Conservation (phyloP, 2,113 vertebrate species). For the Pristiophorus japonicus region DNA sequence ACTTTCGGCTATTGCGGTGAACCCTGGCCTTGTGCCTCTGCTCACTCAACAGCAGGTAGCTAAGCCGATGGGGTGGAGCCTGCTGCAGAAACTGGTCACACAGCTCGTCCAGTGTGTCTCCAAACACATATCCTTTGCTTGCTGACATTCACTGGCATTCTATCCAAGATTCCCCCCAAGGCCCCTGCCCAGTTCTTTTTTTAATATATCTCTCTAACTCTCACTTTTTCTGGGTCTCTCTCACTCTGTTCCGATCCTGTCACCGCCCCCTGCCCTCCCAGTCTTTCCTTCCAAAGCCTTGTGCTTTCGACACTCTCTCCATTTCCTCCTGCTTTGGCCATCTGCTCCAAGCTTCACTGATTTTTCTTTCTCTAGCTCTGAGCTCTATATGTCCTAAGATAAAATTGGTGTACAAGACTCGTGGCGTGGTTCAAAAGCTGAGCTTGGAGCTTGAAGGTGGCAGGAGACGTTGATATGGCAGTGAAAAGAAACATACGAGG, state of each 20-base stretch:
- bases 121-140: not conserved
- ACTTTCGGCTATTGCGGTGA: not conserved
- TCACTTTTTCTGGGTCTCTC: not conserved
- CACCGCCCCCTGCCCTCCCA: no score
- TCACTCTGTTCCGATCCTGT: no score
- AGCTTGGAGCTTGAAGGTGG: not conserved
- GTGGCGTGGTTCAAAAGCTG: not conserved
- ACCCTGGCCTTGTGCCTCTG: not conserved
- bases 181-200: not conserved
- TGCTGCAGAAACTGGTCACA: not conserved
- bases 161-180: not conserved
- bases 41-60: not conserved
- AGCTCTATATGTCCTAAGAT: not conserved
- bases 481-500: not conserved
- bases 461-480: not conserved
- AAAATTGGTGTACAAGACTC: not conserved
- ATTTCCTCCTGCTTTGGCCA: not conserved
- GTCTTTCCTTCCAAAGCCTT: not conserved
- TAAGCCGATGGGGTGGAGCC: not conserved
- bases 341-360: not conserved
- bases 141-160: not conserved
- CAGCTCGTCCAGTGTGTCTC: not conserved
- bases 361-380: not conserved
- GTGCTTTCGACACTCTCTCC: not conserved
- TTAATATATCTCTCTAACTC: not conserved